Conservation (phyloP, 2,888 invertebrate genomes). For the Bellardia pandia region DNA sequence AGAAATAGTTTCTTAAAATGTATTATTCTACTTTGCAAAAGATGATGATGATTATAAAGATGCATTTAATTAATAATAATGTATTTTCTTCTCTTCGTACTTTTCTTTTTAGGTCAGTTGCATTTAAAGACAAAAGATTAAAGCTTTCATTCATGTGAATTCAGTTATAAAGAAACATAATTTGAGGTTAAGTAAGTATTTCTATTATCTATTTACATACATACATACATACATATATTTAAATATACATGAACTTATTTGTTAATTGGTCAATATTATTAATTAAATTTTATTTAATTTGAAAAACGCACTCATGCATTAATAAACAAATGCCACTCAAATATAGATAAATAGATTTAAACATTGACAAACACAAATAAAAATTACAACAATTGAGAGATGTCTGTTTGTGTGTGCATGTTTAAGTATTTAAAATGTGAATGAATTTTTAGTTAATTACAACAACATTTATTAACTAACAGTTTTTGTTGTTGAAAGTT, state of each 20-base stretch:
- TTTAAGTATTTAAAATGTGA: background rate
- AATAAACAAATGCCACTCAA: background rate
- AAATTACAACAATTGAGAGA: too few relatives aligned
- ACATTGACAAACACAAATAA: background rate
- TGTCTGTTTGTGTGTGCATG: background rate
- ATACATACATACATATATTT: background rate
- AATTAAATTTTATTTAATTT: conserved; percentile 57
- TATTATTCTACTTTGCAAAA: background rate
- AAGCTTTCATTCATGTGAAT: background rate
- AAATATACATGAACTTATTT: background rate
- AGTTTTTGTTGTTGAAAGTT: conserved; percentile 33
- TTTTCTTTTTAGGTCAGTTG: conserved; percentile 59
- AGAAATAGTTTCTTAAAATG: conserved; percentile 20
- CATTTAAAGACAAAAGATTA: conserved; percentile 5
- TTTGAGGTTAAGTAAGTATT: conserved; percentile 62
- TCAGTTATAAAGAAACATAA: conserved; percentile 24
- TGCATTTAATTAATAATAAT: conserved; percentile 56
- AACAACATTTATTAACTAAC: conserved; percentile 29
- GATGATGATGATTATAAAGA: conserved; percentile 7
- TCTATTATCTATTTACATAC: too few relatives aligned
- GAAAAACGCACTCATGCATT: conserved; percentile 22
- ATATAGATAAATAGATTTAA: background rate
- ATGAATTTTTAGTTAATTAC: background rate
- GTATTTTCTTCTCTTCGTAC: conserved; percentile 20
- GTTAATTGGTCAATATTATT: conserved; percentile 33